These are phyloP conservation scores for Microctenopoma steveboyesi DNA, from an alignment of 2,797 vertebrate genomes.

Conservation along the genomic window DNA sequence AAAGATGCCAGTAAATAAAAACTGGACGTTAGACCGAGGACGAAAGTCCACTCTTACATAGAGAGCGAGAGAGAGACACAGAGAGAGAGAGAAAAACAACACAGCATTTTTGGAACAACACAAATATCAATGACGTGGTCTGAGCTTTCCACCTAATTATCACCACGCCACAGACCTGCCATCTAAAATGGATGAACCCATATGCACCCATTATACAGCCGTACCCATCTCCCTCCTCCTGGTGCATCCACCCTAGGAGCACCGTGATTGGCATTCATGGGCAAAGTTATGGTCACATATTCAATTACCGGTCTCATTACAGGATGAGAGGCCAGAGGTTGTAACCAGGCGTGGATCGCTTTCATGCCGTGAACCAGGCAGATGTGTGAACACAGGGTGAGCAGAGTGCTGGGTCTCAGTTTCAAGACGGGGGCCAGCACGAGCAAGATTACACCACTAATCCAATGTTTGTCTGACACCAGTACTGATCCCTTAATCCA, in stretches of 20 bases:
- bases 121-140: conserved; percentile 13
- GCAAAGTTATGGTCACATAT: conserved; percentile 31
- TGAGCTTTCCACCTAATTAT: conserved; percentile 19
- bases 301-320: conserved; percentile 60
- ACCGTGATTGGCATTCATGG: conserved; percentile 52
- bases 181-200: conserved; percentile 52
- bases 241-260: conserved; percentile 26
- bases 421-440: conserved; percentile 55
- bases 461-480: conserved; percentile 80
- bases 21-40: not conserved
- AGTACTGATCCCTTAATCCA: conserved; percentile 79
- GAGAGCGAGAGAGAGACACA: too few relatives aligned
- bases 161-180: conserved; percentile 34
- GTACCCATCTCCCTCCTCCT: conserved; percentile 23
- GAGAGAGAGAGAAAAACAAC: too few relatives aligned
- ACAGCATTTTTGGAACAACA: not conserved
- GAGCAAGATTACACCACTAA: conserved; percentile 77
- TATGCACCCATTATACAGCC: conserved; percentile 37
- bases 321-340: conserved; percentile 39
- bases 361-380: conserved; percentile 43
- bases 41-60: too few relatives aligned
- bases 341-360: not conserved
- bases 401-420: conserved; percentile 42
- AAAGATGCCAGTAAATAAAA: conserved; percentile 29
- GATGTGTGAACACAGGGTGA: conserved; percentile 31